Percentiles rank a stretch among this genome's conserved stretches.
These are phyloP conservation scores for Sylvietta virens DNA, from an alignment of 2,113 vertebrate genomes.

Conservation along the genomic window DNA sequence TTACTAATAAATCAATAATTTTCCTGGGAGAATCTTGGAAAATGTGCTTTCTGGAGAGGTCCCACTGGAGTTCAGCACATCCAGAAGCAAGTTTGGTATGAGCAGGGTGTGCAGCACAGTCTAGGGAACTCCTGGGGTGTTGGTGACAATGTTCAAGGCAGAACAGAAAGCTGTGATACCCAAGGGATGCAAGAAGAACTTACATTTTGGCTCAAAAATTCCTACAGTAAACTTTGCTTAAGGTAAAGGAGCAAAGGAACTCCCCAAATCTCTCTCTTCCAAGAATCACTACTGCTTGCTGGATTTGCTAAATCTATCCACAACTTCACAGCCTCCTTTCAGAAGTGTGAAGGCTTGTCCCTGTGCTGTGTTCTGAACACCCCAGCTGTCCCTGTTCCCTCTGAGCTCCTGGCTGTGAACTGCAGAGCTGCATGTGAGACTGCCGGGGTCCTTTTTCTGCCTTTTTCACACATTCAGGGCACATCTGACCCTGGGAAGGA, in stretches of 20 bases:
- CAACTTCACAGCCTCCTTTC: background rate
- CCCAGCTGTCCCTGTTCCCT: background rate
- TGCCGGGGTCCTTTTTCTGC: fast-evolving
- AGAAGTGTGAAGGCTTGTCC: background rate
- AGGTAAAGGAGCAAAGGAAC: background rate
- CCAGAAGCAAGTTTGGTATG: background rate
- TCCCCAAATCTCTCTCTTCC: background rate
- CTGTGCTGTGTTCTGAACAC: background rate
- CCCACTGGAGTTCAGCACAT: background rate
- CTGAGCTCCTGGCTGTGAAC: background rate
- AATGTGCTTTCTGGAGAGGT: background rate
- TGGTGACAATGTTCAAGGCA: background rate
- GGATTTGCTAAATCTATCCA: background rate
- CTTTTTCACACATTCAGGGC: background rate
- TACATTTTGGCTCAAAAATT: background rate
- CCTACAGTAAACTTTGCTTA: background rate
- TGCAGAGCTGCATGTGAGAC: background rate
- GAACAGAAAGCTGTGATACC: background rate
- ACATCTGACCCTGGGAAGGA: background rate
- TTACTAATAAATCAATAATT: background rate
- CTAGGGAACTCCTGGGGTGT: background rate
- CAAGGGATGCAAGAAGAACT: background rate
- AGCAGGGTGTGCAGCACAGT: background rate
- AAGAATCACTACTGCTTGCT: background rate
- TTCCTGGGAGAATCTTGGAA: background rate